Evolutionary conservation across 1,140 invertebrate species (phyloP).

Genomic region (Heliconius melpomene): DNA sequence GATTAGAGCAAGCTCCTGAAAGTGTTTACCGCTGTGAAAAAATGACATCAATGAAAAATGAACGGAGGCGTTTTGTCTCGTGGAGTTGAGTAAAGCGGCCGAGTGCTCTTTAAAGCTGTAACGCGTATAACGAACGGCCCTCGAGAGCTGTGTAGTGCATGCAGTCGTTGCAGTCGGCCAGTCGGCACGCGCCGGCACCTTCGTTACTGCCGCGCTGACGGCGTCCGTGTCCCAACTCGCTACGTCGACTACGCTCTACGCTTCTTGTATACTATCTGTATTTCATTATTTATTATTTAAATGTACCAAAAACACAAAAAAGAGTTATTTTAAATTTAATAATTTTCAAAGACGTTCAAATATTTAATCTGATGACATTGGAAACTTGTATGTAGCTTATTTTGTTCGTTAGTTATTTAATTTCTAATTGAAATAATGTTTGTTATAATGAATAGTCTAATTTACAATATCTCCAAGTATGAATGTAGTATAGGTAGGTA

Average conservation of each 20-base stretch:
- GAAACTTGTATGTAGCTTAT: too few relatives aligned
- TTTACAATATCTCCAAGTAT: neutral
- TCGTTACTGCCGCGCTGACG: conserved; percentile 41
- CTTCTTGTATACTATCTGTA: neutral
- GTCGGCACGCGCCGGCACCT: conserved; percentile 57
- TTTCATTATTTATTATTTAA: neutral
- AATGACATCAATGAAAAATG: conserved; percentile 61
- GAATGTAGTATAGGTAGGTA: neutral
- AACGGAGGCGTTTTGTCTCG: conserved; percentile 66
- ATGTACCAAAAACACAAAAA: neutral
- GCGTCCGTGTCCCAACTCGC: conserved; percentile 2
- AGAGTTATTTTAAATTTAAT: neutral
- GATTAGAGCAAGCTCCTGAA: conserved; percentile 24
- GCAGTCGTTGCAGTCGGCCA: conserved; percentile 47
- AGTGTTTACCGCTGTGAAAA: conserved; percentile 39
- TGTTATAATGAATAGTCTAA: too few relatives aligned
- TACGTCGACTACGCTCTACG: neutral
- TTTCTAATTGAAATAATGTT: too few relatives aligned
- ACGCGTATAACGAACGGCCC: conserved; percentile 70
- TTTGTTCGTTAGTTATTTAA: too few relatives aligned
- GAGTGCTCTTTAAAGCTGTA: conserved; percentile 68
- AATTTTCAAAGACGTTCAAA: neutral
- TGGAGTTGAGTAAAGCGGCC: conserved; percentile 63
- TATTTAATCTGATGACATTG: too few relatives aligned
- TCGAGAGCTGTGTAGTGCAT: conserved; percentile 54